Conservation (phyloP, 1,140 invertebrate species). For the Polypedilum pembai region DNA sequence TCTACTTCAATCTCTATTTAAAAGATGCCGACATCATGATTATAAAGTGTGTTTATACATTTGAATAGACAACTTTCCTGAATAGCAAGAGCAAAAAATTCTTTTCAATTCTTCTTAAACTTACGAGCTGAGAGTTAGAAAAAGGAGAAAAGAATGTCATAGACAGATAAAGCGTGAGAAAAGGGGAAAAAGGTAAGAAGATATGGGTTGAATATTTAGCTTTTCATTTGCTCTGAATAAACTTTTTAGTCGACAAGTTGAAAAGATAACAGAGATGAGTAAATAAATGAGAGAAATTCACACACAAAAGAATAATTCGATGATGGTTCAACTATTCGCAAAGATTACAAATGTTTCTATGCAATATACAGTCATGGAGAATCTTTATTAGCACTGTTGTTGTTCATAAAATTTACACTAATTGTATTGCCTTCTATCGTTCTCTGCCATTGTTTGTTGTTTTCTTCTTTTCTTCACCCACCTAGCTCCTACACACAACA, state of each 20-base stretch:
- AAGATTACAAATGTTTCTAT: background rate
- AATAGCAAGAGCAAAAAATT: no score
- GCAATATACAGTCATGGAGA: constrained; percentile 10
- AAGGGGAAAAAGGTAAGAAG: background rate
- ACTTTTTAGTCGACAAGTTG: background rate
- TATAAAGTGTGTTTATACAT: background rate
- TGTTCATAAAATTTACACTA: background rate
- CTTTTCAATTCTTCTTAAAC: no score
- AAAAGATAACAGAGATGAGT: no score
- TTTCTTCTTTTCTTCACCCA: background rate
- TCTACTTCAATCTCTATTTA: no score
- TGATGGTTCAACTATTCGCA: background rate
- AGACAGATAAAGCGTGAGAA: background rate
- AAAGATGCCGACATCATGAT: background rate
- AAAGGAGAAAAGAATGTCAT: background rate
- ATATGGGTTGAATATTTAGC: background rate
- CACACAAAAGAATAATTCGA: background rate
- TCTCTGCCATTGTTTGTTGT: background rate
- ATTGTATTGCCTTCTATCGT: background rate
- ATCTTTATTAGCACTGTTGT: constrained; percentile 13
- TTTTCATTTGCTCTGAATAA: background rate
- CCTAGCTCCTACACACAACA: background rate
- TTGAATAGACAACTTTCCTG: background rate
- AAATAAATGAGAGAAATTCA: background rate
- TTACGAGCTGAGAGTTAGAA: background rate